These are phyloP conservation scores for Bombus ignitus DNA, from an alignment of 1,140 invertebrate genomes.

Conservation along the genomic window DNA sequence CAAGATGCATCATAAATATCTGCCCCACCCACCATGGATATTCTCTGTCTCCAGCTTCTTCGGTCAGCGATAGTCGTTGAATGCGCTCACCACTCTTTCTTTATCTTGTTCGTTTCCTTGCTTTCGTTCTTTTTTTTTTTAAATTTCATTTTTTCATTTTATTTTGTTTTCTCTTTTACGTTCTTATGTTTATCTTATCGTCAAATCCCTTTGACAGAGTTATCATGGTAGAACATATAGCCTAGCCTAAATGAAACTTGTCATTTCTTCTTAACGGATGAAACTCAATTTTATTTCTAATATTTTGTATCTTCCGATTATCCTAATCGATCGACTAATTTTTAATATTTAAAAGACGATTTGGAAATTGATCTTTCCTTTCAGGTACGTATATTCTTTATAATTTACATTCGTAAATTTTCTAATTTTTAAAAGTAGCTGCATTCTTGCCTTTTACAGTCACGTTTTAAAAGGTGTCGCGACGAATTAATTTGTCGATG, in stretches of 20 bases:
- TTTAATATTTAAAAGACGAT: too few species aligned
- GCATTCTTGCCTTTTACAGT: background rate
- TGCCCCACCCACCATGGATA: background rate
- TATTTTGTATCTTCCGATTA: too few species aligned
- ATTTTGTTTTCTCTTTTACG: background rate
- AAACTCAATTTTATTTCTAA: too few species aligned
- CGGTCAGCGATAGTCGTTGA: background rate
- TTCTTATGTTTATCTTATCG: too few species aligned
- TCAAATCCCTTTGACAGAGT: too few species aligned
- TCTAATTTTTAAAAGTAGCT: background rate
- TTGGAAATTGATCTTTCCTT: too few species aligned
- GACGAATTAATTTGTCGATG: background rate
- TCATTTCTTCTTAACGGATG: too few species aligned
- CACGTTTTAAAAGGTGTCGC: background rate
- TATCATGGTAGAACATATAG: too few species aligned
- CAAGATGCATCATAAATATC: background rate
- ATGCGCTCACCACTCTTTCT: background rate
- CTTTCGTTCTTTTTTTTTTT: background rate
- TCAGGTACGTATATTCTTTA: too few species aligned
- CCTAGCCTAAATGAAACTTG: too few species aligned
- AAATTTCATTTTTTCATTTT: background rate
- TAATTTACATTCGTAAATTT: too few species aligned
- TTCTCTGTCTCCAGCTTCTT: background rate
- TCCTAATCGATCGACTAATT: too few species aligned
- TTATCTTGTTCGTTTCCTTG: background rate